Base-by-base conservation (phyloP, 1,140 invertebrate genomes). In the Maconellicoccus hirsutus region DNA sequence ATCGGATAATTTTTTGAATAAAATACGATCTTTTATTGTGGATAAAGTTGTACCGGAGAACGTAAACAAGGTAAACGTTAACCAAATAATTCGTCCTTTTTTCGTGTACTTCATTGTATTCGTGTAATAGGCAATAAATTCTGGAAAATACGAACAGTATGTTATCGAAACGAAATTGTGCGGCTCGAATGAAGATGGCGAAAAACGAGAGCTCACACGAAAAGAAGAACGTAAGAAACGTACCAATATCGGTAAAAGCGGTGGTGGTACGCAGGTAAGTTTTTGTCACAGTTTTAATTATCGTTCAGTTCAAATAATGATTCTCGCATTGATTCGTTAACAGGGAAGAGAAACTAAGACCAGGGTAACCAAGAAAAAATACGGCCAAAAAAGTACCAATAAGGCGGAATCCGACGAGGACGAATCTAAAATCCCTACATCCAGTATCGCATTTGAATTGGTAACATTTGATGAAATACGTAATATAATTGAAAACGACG, bases 281-380 rank as follows among this genome's bases (percentile, higher is more conserved):
- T 12, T 10, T 33, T 6, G 12, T 70, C 14, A 0, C 16, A 69
- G 4, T 73, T 70, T 73, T 70, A 33, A 19, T 69, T n/a, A 69
- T 33, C 38, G 38, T n/a, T n/a, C 23, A 29, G 23, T 61, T 61
- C n/a, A 19, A 61, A 61, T 42, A 42, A 10, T 42, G 10, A 10
- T 42, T 23, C 59, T 23, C 22, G n/a, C 4, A 61, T 23, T 23
- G 14, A 69, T 8, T 63, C 26, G 4, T 69, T 69, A 22, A 69
- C 29, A 81, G 81, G 95, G 94, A 0, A 83, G 95, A 71, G 95
- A 98, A 82, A 95, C 93, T 0, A 98, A 96, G 82, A 97, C 92
- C 0, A 96, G 95, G 79, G 89, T 94, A 6, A 90, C 89, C 0
- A 98, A 98, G 76, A 92, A 91, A 76, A 83, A 82, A 38, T 80